Percentiles rank a stretch among this genome's conserved stretches.
These are phyloP conservation scores for Gopherus flavomarginatus DNA, from an alignment of 2,113 vertebrate species.

Conservation along the genomic window DNA sequence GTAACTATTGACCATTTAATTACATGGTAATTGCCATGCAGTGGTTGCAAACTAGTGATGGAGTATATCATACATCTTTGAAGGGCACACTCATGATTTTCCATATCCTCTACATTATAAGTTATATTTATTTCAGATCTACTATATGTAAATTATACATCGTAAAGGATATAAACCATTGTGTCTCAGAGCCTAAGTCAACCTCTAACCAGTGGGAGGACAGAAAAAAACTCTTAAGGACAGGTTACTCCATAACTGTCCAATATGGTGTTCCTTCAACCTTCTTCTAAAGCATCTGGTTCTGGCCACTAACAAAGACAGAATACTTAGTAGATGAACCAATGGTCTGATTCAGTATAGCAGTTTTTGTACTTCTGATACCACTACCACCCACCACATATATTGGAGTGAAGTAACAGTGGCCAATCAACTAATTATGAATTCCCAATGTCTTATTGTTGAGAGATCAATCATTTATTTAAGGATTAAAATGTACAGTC, in stretches of 20 bases:
- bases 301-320: background rate
- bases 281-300: fast-evolving
- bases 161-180: background rate
- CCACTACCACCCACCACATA: background rate
- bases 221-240: background rate
- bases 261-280: background rate
- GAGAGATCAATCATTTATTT: background rate
- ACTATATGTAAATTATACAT: background rate
- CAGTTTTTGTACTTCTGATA: background rate
- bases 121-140: background rate
- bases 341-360: background rate
- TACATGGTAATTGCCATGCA: background rate
- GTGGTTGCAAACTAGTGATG: background rate
- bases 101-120: background rate
- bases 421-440: background rate
- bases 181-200: background rate
- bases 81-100: background rate
- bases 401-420: background rate
- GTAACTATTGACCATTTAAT: background rate
- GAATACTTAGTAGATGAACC: background rate
- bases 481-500: fast-evolving
- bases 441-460: background rate
- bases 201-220: fast-evolving
- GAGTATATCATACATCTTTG: background rate
- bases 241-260: background rate